These are phyloP conservation scores for Parnassius glacialis DNA, from an alignment of 2,888 invertebrate genomes.

Conservation along the genomic window DNA sequence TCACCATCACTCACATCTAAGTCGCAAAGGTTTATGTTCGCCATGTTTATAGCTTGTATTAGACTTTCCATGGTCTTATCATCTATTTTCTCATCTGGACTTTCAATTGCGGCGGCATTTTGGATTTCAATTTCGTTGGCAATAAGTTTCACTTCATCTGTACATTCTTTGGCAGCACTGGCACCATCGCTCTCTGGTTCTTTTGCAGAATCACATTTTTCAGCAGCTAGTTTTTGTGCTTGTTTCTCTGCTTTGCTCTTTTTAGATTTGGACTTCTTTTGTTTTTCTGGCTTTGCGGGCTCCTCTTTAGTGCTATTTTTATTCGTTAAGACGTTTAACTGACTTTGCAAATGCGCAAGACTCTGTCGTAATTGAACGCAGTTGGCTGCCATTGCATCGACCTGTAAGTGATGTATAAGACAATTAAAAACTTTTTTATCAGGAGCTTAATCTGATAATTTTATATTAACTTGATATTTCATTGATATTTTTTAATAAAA, in stretches of 20 bases:
- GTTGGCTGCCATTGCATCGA: conserved; percentile 82
- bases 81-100: conserved; percentile 46
- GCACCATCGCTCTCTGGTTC: conserved; percentile 32
- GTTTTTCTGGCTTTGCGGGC: conserved; percentile 59
- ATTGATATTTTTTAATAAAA: too few relatives aligned
- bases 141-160: conserved; percentile 31
- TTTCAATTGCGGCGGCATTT: conserved; percentile 30
- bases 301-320: conserved; percentile 50
- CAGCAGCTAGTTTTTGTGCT: conserved; percentile 42
- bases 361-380: conserved; percentile 82
- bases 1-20: conserved; percentile 47
- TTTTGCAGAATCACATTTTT: conserved; percentile 36
- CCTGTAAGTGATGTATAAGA: conserved; percentile 45
- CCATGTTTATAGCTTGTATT: conserved; percentile 60
- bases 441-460: neutral
- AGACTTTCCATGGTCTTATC: conserved; percentile 59
- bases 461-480: too few relatives aligned
- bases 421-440: too few relatives aligned
- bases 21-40: conserved; percentile 57
- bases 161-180: conserved; percentile 20
- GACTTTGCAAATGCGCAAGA: conserved; percentile 80
- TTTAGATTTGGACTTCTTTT: conserved; percentile 67
- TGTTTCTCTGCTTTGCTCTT: conserved; percentile 55
- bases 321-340: conserved; percentile 73
- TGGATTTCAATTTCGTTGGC: conserved; percentile 35